These are phyloP conservation scores for Pseudolycoriella hygida DNA, from an alignment of 2,888 invertebrate genomes.

Conservation along the genomic window DNA sequence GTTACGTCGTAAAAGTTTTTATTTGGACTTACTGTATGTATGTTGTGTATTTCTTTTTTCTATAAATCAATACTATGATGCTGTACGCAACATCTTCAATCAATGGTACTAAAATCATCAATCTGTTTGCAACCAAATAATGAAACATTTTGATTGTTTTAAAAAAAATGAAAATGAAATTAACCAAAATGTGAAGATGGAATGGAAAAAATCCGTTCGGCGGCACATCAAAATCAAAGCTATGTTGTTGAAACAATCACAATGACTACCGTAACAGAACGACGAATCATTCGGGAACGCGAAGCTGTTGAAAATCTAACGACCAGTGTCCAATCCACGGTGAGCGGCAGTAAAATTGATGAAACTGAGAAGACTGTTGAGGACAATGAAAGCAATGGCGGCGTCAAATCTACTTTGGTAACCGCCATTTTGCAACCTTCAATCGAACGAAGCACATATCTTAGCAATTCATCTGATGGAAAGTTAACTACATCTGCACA, in stretches of 20 bases:
- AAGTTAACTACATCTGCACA: constrained; percentile 34
- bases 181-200: constrained; percentile 2
- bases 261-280: constrained; percentile 48
- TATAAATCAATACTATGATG: background rate
- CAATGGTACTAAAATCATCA: no score
- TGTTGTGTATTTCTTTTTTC: background rate
- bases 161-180: background rate
- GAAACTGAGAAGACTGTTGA: constrained; percentile 20
- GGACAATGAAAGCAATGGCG: constrained; percentile 13
- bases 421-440: background rate
- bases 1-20: no score
- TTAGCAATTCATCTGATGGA: constrained; percentile 6
- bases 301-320: constrained; percentile 25
- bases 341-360: background rate
- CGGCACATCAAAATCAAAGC: constrained; percentile 24
- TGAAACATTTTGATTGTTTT: no score
- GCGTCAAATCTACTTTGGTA: background rate
- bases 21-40: no score
- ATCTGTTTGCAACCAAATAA: no score
- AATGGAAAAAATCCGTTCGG: constrained; percentile 15
- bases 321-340: background rate
- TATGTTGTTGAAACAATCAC: constrained; percentile 48
- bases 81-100: no score
- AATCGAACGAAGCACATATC: constrained; percentile 5
- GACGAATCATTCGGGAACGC: constrained; percentile 37